phyloP scores from a whole-genome alignment of 2,797 vertebrate genomes.

The Eleutherodactylus coqui region DNA sequence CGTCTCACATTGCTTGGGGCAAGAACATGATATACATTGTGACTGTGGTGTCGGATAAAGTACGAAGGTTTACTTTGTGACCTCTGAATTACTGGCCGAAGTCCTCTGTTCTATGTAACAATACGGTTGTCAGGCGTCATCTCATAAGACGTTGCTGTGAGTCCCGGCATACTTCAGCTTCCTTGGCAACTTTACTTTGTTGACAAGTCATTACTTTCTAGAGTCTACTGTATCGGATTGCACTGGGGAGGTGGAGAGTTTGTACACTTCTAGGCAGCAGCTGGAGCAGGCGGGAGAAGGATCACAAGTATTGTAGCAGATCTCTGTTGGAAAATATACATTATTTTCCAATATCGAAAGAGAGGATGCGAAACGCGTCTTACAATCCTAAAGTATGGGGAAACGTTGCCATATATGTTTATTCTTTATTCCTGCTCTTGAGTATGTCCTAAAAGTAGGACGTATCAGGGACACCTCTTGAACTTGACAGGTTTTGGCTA shows the following conservation, averaged over 20 bases:
- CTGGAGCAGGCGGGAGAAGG: neutral
- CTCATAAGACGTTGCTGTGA: neutral
- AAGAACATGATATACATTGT: neutral
- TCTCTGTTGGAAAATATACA: neutral
- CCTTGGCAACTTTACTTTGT: constrained; percentile 36
- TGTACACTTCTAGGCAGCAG: neutral
- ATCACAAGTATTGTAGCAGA: constrained; percentile 2
- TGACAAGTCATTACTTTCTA: constrained; percentile 25
- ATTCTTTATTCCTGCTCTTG: neutral
- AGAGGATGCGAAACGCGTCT: neutral
- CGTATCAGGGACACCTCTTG: neutral
- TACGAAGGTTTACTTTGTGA: neutral
- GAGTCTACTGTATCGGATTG: constrained; percentile 4
- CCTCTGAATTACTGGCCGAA: neutral
- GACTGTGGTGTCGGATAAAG: neutral
- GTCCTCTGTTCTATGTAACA: neutral
- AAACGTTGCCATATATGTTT: neutral
- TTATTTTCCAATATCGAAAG: neutral
- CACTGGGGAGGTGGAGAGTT: neutral
- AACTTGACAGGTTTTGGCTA: neutral
- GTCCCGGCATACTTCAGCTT: constrained; percentile 7
- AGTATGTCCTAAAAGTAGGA: neutral
- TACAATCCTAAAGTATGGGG: neutral
- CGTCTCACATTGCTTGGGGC: neutral
- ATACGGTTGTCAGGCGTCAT: neutral